Percentiles rank a stretch among this genome's conserved stretches.
These are phyloP conservation scores for Syrrhaptes paradoxus DNA, from an alignment of 2,113 vertebrate species.

Conservation along the genomic window DNA sequence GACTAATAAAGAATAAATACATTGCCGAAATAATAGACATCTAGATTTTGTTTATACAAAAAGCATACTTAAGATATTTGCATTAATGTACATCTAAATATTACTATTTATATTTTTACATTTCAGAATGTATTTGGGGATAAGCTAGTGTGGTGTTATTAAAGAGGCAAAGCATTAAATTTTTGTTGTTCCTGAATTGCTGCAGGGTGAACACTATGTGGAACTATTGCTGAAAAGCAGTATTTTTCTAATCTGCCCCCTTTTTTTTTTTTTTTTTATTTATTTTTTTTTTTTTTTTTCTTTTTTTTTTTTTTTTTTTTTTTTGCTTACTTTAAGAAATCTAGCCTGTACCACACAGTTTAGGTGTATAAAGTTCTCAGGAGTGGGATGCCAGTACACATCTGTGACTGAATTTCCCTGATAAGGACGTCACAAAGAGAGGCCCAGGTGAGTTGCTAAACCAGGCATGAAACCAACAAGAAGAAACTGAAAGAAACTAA, in stretches of 20 bases:
- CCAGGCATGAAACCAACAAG: background rate
- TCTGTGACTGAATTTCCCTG: background rate
- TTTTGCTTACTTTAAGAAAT: background rate
- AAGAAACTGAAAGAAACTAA: background rate
- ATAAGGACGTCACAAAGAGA: background rate
- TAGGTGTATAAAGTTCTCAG: background rate
- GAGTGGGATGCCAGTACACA: background rate
- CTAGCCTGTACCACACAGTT: too few species aligned
- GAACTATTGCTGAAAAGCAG: background rate
- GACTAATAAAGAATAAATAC: background rate
- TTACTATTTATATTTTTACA: background rate
- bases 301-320: background rate
- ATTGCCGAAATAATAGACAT: background rate
- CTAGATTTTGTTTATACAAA: background rate
- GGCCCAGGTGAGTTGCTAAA: background rate
- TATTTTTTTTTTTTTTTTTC: background rate
- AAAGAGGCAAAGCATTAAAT: background rate
- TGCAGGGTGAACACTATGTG: background rate
- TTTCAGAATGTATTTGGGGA: background rate
- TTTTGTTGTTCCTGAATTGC: background rate
- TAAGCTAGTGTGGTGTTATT: background rate
- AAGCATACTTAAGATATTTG: background rate
- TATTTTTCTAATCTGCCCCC: background rate
- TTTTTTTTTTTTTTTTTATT: background rate
- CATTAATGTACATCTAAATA: background rate